Conservation (phyloP, 1,140 invertebrate species). For the Philotrypesis tridentata region DNA sequence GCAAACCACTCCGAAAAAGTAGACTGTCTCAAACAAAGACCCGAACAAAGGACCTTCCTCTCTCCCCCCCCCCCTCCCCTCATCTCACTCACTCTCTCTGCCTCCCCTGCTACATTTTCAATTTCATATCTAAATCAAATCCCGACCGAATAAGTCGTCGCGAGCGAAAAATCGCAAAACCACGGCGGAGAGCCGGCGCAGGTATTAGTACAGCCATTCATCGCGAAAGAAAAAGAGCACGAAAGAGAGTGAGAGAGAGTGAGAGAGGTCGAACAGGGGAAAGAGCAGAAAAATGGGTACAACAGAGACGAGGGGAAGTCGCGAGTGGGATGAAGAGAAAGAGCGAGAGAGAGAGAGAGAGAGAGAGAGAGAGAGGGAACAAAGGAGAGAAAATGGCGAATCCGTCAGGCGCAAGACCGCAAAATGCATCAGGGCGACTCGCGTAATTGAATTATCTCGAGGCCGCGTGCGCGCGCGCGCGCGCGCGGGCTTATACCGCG, state of each 20-base stretch:
- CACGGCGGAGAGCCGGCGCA: neutral
- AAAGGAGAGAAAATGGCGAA: conserved; percentile 32
- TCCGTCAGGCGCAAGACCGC: conserved; percentile 35
- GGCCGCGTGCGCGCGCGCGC: no score
- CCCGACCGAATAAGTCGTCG: conserved; percentile 2
- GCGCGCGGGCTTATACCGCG: neutral
- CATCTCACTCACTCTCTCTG: neutral
- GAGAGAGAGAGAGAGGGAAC: conserved; percentile 31
- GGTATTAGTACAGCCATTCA: conserved; percentile 33
- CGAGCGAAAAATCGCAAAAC: conserved; percentile 14
- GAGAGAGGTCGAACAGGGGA: neutral
- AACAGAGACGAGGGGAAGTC: neutral
- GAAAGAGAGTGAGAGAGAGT: neutral
- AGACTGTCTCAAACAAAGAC: conserved; percentile 7
- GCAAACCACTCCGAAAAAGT: neutral
- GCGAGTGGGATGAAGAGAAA: neutral
- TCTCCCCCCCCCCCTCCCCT: neutral
- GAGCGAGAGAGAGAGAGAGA: conserved; percentile 49
- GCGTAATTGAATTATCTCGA: conserved; percentile 40
- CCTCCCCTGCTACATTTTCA: neutral
- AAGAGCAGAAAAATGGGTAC: neutral
- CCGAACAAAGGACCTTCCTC: conserved; percentile 1
- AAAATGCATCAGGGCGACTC: conserved; percentile 26
- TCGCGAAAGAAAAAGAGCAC: conserved; percentile 15
- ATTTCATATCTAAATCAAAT: conserved; percentile 39